Base-by-base conservation (phyloP, 1,140 invertebrate genomes). In the Bombus terrestris region DNA sequence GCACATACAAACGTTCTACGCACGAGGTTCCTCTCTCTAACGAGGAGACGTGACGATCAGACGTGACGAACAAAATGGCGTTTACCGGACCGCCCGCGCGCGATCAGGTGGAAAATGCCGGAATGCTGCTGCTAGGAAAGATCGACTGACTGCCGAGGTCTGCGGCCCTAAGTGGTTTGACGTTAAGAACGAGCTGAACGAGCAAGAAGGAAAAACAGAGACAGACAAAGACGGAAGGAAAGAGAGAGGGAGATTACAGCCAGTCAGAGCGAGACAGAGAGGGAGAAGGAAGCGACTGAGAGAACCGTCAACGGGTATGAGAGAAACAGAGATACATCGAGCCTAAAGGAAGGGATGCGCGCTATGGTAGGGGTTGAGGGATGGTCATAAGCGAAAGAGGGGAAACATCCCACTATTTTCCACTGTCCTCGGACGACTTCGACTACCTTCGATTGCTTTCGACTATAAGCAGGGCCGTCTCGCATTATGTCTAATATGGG, bases 121-220 rank as follows among this genome's bases (percentile, higher is more conserved):
- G 91, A 91, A 92, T 90, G 85, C 91, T 90, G 88, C 91, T 81
- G 90, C 89, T 90, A 90, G 89, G 90, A 93, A 92, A 93, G 92
- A 93, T 93, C 93, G 93, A 93, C 93, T 92, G 92, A 94, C 92
- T 93, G 92, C 86, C 93, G 89, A 90, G 88, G 89, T 93, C 92
- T 81, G 92, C 93, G 92, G 91, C 92, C 92, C 92, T 93, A 93
- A 93, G 93, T 93, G 92, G 90, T 93, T 93, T 91, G 93, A 93
- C 92, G 93, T 93, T 93, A 93, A 93, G 93, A 93, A 93, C 92
- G 90, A 87, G 74, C 83, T 64, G 87, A 86, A 90, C 75, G 90
- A 72, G 84, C 73, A 86, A 89, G 69, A 87, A 86, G 85, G 83
- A 86, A 86, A 85, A 80, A 78, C 77, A 73, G 86, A 90, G 90